Percentiles rank a stretch among this genome's conserved stretches.
These are phyloP conservation scores for Cactoblastis cactorum DNA, from an alignment of 2,888 invertebrate genomes.

Conservation along the genomic window DNA sequence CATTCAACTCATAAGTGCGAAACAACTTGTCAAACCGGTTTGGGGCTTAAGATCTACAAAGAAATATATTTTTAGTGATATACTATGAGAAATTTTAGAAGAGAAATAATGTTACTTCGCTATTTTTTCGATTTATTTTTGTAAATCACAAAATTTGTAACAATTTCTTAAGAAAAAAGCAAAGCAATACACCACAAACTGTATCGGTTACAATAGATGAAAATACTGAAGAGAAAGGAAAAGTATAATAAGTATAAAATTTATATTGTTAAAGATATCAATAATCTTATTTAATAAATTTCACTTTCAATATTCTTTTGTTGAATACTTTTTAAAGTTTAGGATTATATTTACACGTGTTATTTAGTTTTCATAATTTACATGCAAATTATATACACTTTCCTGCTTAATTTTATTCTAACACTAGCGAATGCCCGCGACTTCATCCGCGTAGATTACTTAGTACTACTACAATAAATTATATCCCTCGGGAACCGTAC, in stretches of 20 bases:
- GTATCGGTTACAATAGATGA: not conserved
- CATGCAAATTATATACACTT: too few species aligned
- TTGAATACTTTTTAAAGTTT: not conserved
- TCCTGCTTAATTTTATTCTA: too few species aligned
- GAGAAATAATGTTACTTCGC: not conserved
- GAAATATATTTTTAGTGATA: conserved; percentile 7
- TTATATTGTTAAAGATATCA: too few species aligned
- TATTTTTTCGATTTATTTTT: not conserved
- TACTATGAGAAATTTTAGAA: conserved; percentile 3
- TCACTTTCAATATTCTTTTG: not conserved
- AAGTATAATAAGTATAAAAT: too few species aligned
- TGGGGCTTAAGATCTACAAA: not conserved
- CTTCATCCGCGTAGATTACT: too few species aligned
- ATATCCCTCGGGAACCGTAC: too few species aligned
- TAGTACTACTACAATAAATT: too few species aligned
- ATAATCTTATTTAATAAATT: not conserved
- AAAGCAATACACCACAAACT: not conserved
- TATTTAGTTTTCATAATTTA: too few species aligned
- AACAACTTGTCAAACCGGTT: conserved; percentile 11
- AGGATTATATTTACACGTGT: too few species aligned
- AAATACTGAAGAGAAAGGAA: not conserved
- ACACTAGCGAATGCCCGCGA: too few species aligned
- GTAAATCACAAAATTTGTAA: not conserved
- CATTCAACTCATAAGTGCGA: conserved; percentile 13
- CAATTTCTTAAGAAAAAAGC: not conserved